Evolutionary conservation across 2,888 invertebrate genomes (phyloP), one percentile per base, ranked within the genome.

Genomic region (Craniophora ligustri): DNA sequence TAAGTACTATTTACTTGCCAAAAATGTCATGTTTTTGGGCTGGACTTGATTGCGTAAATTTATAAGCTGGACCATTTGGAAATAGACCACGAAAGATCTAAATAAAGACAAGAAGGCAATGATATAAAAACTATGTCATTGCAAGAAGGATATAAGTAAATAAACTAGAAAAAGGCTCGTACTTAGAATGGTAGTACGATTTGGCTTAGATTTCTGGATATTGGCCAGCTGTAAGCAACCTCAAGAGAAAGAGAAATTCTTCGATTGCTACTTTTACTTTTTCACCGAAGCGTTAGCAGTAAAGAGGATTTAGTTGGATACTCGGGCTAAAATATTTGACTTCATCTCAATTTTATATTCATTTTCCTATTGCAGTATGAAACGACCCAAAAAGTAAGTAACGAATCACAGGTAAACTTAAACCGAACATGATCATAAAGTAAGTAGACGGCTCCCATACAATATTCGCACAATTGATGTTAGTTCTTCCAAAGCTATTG

Each of bases 381-480:
- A 15, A 5, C 0, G 8, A 15, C 3, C 4, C 7, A 16, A 15
- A n/a, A 13, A n/a, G 26, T 28, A 28, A 45, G n/a, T n/a, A n/a
- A n/a, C n/a, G n/a, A n/a, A 35, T 26, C 32, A 54, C 19, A 35
- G 23, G 11, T 6, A 26, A 11, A 15, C 15, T 11, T 53, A 36
- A 32, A 30, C 11, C 5, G 7, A 39, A 53, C 36, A 32, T 18
- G 21, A 38, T 42, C 34, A 39, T 61, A 61, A 66, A 55, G 15
- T 49, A 44, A 55, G 46, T 21, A 49, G 55, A 47, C 39, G 10
- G 39, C 45, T 39, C 40, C 47, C 44, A 51, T 50, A 62, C 49
- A 51, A 13, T 23, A 34, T 28, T 49, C 10, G 23, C 55, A 36
- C 42, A 55, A 62, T 57, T 66, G 67, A 62, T 67, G 48, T 48